Evolutionary conservation across 2,888 invertebrate genomes (phyloP).

Genomic region (Lasioglossum zephyrum): DNA sequence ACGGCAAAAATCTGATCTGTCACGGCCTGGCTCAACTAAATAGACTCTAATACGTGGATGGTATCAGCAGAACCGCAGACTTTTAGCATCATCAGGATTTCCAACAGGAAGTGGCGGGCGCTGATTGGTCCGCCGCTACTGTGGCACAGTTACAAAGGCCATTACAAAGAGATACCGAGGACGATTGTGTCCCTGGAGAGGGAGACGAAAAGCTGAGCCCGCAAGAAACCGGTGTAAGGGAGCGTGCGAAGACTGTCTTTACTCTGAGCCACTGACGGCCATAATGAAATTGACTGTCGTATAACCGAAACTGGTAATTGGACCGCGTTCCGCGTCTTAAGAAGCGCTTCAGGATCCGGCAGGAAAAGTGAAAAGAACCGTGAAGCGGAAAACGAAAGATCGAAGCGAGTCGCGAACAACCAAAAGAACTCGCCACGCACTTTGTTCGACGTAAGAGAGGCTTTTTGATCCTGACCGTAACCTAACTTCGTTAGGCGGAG

Average conservation of each 20-base stretch:
- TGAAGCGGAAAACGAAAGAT: not conserved
- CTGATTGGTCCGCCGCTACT: not conserved
- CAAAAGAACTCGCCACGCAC: not conserved
- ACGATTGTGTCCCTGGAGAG: not conserved
- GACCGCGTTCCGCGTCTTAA: not conserved
- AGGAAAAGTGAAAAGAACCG: not conserved
- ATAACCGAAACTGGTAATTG: not conserved
- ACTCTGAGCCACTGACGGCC: not conserved
- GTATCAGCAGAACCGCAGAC: not conserved
- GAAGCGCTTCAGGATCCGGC: not conserved
- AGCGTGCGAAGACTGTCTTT: not conserved
- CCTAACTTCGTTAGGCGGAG: not conserved
- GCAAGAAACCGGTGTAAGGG: not conserved
- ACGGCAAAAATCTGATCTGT: too few relatives aligned
- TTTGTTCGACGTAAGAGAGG: not conserved
- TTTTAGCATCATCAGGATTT: not conserved
- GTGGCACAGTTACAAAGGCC: not conserved
- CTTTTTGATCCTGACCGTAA: not conserved
- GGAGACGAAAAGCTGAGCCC: not conserved
- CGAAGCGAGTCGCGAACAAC: not conserved
- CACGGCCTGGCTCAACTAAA: too few relatives aligned
- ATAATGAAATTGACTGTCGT: conserved; percentile 5
- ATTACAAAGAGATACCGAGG: not conserved
- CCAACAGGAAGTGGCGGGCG: not conserved
- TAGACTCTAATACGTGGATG: not conserved